A percentile compares a stretch with the other conserved stretches of the same genome.
phyloP scores from a whole-genome alignment of 1,140 invertebrate species.

The Cotesia glomerata region DNA sequence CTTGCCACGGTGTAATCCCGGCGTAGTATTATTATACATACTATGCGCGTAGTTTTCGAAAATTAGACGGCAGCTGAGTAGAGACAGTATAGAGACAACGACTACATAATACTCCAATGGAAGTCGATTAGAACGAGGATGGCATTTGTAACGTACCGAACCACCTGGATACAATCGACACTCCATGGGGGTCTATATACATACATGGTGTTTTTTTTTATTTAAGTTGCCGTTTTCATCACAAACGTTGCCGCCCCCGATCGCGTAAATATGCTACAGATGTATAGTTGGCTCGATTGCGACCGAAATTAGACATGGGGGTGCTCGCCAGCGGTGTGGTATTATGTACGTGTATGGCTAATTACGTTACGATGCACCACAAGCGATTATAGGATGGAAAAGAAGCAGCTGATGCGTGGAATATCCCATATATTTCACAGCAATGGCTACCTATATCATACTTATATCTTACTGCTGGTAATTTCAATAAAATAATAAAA shows the following conservation, averaged over 20 bases:
- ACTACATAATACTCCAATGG: not conserved
- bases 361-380: slow-evolving; percentile 31
- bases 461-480: too few species aligned
- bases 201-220: too few species aligned
- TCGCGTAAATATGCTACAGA: not conserved
- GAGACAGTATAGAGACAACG: not conserved
- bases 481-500: too few species aligned
- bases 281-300: not conserved
- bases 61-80: slow-evolving; percentile 42
- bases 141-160: slow-evolving; percentile 43
- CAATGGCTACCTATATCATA: too few species aligned
- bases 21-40: too few species aligned
- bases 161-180: slow-evolving; percentile 42
- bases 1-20: slow-evolving; percentile 13
- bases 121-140: slow-evolving; percentile 11
- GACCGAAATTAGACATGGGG: slow-evolving; percentile 5
- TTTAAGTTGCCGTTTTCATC: not conserved
- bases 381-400: not conserved
- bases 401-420: too few species aligned
- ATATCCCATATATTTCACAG: too few species aligned
- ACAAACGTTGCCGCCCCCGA: not conserved
- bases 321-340: slow-evolving; percentile 15
- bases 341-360: not conserved
- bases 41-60: slow-evolving; percentile 24
- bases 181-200: slow-evolving; percentile 5